Conservation (phyloP, 2,113 vertebrate species). For the Clarias gariepinus region DNA sequence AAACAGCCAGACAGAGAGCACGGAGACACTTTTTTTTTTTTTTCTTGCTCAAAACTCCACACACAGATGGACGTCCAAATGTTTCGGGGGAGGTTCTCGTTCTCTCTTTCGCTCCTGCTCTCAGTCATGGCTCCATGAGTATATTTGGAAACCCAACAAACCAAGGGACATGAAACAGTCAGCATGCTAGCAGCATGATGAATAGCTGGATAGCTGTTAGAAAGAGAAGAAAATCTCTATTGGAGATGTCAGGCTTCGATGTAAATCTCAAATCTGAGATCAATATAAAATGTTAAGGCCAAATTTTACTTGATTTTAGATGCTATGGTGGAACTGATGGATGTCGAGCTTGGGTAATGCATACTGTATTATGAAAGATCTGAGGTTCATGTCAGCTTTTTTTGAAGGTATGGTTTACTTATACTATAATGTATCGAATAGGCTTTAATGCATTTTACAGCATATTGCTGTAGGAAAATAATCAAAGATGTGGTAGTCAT, state of each 20-base stretch:
- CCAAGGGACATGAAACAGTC: slow-evolving; percentile 43
- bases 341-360: not conserved
- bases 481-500: not conserved
- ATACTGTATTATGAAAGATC: not conserved
- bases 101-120: slow-evolving; percentile 36
- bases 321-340: not conserved
- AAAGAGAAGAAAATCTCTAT: slow-evolving; percentile 9
- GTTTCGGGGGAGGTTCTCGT: slow-evolving; percentile 56
- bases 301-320: not conserved
- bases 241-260: slow-evolving; percentile 17
- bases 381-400: not conserved
- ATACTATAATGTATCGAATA: not conserved
- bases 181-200: slow-evolving; percentile 18
- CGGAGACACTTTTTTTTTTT: not conserved
- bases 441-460: too few relatives aligned
- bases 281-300: slow-evolving; percentile 7
- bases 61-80: slow-evolving; percentile 61
- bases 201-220: slow-evolving; percentile 19
- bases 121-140: slow-evolving; percentile 46
- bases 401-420: not conserved
- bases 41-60: slow-evolving; percentile 16
- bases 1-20: slow-evolving; percentile 42
- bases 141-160: slow-evolving; percentile 54
- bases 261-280: slow-evolving; percentile 5
- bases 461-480: too few relatives aligned